Evolutionary conservation across 2,113 vertebrate species (phyloP).

Genomic region (Trichechus manatus): DNA sequence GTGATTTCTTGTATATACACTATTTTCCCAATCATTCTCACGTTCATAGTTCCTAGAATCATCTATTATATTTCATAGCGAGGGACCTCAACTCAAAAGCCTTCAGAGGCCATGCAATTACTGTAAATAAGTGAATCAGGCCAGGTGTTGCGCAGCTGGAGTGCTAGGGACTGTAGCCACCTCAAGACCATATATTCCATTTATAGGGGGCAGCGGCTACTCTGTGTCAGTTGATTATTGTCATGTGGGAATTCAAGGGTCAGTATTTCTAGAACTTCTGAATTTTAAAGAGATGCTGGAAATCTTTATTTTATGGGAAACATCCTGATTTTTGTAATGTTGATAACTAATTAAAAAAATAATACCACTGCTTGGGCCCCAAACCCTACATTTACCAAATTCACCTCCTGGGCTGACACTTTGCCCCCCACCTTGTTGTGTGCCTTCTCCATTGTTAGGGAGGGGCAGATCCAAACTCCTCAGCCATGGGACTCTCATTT

Average conservation of each 20-base stretch:
- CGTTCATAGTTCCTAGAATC: neutral
- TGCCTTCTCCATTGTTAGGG: neutral
- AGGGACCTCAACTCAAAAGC: neutral
- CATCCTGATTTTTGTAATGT: neutral
- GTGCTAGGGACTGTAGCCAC: neutral
- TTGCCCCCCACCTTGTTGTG: neutral
- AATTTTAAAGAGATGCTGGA: neutral
- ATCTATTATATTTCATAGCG: neutral
- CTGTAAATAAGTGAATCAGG: neutral
- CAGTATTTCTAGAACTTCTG: neutral
- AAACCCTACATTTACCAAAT: neutral
- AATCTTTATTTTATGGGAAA: conserved; percentile 16
- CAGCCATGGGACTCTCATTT: neutral
- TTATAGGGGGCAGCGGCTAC: neutral
- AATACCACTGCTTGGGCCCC: neutral
- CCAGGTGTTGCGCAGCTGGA: too few species aligned
- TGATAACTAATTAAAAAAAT: neutral
- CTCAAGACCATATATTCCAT: rapidly evolving
- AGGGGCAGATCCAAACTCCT: too few species aligned
- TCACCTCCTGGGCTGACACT: neutral
- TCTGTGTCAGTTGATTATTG: neutral
- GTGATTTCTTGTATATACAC: neutral
- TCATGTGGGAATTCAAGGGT: neutral
- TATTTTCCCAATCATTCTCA: neutral
- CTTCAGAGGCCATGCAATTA: neutral